Base-by-base conservation (phyloP, 2,888 invertebrate species). In the Archaeoteleia sp. region DNA sequence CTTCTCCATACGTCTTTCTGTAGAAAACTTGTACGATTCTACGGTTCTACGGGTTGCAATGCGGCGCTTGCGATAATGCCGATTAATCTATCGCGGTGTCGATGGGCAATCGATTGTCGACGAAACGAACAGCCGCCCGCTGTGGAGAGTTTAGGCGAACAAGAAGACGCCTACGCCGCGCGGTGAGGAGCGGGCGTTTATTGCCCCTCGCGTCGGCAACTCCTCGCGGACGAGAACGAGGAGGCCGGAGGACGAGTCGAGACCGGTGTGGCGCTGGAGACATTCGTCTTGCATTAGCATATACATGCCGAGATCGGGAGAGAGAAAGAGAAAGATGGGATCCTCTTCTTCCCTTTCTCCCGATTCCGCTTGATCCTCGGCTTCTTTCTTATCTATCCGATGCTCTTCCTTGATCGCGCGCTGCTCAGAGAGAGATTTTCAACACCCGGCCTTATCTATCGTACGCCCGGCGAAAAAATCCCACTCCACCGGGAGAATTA, bases 281-380 rank as follows among this genome's bases (percentile, higher is more conserved):
- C 84, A 85, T 85, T 84, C 84, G 82, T 85, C 84, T 84, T 80
- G 78, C 84, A 85, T 84, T 84, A 85, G 85, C 85, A 85, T 85
- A 84, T 85, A 84, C 84, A 85, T 78, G 83, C 77, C 77, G 75
- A 51, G 49, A 9, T 12, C 30, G 37, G 45, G 20, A 4, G 20
- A 20, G 20, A 20, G 20, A 40, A 5, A 4, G 20, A 20, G 20
- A 20, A 5, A 4, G 20, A 4, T 5, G 20, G 20, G 2, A 54
- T 48, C 58, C 58, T 54, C 58, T 55, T 57, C 39, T 13, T 9
- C 54, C 61, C 67, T 60, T 62, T 57, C 55, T 40, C 51, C 48
- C 66, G 55, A 67, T 67, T 58, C 48, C 62, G 46, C 53, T 43
- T 46, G 45, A 60, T 55, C 57, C 30, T 42, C 67, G 9, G 12